These are phyloP conservation scores for Oreonectes daqikongensis DNA, from an alignment of 2,797 vertebrate genomes.

Conservation along the genomic window DNA sequence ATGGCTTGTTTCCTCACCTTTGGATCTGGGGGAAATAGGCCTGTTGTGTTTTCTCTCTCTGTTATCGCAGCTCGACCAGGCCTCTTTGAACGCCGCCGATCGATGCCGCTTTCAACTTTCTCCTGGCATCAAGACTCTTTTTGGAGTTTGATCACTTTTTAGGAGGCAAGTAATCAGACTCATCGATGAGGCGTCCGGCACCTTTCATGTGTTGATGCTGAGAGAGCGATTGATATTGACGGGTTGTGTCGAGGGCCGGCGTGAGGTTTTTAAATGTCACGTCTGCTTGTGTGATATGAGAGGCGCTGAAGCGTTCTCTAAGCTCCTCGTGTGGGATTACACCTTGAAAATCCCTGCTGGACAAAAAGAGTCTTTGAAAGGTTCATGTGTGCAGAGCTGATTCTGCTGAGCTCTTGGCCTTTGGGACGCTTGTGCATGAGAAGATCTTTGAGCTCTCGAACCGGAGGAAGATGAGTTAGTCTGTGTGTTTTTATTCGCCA, in stretches of 20 bases:
- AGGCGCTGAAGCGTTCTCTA: slow-evolving; percentile 57
- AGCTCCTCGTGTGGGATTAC: slow-evolving; percentile 60
- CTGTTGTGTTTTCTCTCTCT: slow-evolving; percentile 52
- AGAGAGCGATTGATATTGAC: slow-evolving; percentile 64
- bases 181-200: slow-evolving; percentile 70
- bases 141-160: slow-evolving; percentile 50
- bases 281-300: slow-evolving; percentile 34
- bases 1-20: slow-evolving; percentile 28
- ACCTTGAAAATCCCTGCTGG: slow-evolving; percentile 56
- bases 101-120: slow-evolving; percentile 50
- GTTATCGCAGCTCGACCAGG: slow-evolving; percentile 54
- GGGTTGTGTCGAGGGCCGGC: slow-evolving; percentile 55
- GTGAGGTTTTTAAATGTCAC: slow-evolving; percentile 62
- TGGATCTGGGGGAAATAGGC: slow-evolving; percentile 32
- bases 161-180: slow-evolving; percentile 64
- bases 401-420: slow-evolving; percentile 34
- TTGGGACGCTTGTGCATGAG: background rate
- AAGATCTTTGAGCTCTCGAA: slow-evolving; percentile 16
- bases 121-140: slow-evolving; percentile 24
- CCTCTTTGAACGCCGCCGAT: slow-evolving; percentile 63
- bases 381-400: slow-evolving; percentile 24
- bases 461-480: slow-evolving; percentile 20
- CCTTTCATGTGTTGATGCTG: slow-evolving; percentile 65
- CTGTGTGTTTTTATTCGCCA: slow-evolving; percentile 24
- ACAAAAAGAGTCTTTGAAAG: slow-evolving; percentile 40